These are phyloP conservation scores for Vesta saturnalis DNA, from an alignment of 2,888 invertebrate species.

Conservation along the genomic window DNA sequence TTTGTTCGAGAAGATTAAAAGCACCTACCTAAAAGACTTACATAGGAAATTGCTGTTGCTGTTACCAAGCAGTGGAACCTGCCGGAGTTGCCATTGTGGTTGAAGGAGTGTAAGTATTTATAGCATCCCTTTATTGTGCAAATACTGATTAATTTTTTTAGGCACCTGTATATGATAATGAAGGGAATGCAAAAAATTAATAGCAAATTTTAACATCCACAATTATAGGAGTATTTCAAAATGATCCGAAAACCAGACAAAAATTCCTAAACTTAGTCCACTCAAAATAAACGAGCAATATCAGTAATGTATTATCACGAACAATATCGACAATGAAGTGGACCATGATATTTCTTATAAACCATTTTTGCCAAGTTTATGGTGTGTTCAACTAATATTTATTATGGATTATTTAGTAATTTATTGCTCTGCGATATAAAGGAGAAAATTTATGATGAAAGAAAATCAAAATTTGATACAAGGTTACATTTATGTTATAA, in stretches of 20 bases:
- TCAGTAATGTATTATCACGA: no score
- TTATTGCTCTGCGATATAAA: conserved; percentile 34
- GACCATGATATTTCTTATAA: conserved; percentile 19
- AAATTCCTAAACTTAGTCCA: conserved; percentile 96
- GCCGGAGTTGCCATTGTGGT: conserved; percentile 98
- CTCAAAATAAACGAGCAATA: conserved; percentile 69
- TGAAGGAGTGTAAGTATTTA: conserved; percentile 93
- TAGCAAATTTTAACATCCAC: conserved; percentile 98
- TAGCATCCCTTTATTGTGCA: background rate
- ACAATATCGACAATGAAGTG: background rate
- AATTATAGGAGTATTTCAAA: conserved; percentile 98
- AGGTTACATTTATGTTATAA: conserved; percentile 25
- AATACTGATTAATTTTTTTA: conserved; percentile 57
- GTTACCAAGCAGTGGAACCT: conserved; percentile 96
- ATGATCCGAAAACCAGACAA: conserved; percentile 98
- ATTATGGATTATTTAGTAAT: conserved; percentile 31
- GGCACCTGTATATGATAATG: conserved; percentile 99
- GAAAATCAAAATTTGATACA: conserved; percentile 31
- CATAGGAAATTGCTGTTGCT: conserved; percentile 97
- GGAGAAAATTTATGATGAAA: conserved; percentile 20
- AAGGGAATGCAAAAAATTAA: conserved; percentile 99
- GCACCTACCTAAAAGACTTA: conserved; percentile 98
- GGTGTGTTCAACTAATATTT: conserved; percentile 30
- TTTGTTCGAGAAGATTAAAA: conserved; percentile 94
- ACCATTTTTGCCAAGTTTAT: conserved; percentile 19